Evolutionary conservation across 2,888 invertebrate genomes (phyloP).

Genomic region (Branchellion lobata): DNA sequence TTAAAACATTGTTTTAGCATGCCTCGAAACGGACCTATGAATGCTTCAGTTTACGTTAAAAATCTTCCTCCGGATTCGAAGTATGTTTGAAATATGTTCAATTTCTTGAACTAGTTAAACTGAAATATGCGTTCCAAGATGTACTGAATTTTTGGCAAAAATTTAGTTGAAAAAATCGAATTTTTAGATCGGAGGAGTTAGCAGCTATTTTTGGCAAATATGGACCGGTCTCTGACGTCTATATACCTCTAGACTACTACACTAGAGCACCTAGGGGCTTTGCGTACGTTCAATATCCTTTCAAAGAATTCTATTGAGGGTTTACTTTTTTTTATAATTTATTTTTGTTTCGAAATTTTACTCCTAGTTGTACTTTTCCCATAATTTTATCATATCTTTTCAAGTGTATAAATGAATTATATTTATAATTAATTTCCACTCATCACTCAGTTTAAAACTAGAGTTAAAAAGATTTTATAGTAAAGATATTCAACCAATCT

Average conservation of each 20-base stretch:
- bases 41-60: not conserved
- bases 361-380: too few species aligned
- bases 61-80: not conserved
- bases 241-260: slow-evolving; percentile 65
- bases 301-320: slow-evolving; percentile 25
- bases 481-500: too few species aligned
- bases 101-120: too few species aligned
- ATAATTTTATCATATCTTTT: not conserved
- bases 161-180: too few species aligned
- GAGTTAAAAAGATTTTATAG: not conserved
- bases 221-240: slow-evolving; percentile 65
- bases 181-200: slow-evolving; percentile 62
- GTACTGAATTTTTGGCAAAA: too few species aligned
- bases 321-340: not conserved
- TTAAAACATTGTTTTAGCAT: not conserved
- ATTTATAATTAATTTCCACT: not conserved
- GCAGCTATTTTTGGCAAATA: slow-evolving; percentile 64
- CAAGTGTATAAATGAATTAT: not conserved
- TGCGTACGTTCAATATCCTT: slow-evolving; percentile 67
- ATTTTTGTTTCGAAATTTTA: too few species aligned
- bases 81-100: not conserved
- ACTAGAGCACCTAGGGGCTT: slow-evolving; percentile 63
- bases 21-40: not conserved
- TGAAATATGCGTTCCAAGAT: too few species aligned
- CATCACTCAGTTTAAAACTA: not conserved